Evolutionary conservation across 2,888 invertebrate genomes (phyloP).

Genomic region (Himalopsyche tibetana): DNA sequence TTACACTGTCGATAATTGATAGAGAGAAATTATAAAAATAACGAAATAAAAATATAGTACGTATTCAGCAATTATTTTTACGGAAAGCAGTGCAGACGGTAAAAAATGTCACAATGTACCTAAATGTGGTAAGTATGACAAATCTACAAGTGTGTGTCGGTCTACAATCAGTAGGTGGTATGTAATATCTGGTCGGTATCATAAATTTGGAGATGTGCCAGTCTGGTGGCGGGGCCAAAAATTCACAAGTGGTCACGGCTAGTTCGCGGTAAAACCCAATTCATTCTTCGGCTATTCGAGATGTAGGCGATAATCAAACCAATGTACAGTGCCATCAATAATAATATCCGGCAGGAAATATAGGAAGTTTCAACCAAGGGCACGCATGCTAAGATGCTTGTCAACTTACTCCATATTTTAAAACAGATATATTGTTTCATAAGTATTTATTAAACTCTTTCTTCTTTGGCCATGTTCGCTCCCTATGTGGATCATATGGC

Average conservation of each 20-base stretch:
- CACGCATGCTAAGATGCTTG: background rate
- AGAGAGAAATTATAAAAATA: too few species aligned
- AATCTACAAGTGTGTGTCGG: background rate
- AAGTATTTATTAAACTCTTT: too few species aligned
- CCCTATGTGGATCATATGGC: too few species aligned
- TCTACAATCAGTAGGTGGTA: background rate
- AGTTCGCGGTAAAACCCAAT: conserved; percentile 10
- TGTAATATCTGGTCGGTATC: background rate
- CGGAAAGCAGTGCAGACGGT: background rate
- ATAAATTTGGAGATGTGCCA: background rate
- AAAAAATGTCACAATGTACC: background rate
- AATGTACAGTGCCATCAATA: background rate
- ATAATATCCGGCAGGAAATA: conserved; percentile 26
- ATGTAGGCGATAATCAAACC: background rate
- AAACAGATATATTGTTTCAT: too few species aligned
- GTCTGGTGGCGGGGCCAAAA: conserved; percentile 2
- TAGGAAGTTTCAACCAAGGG: background rate
- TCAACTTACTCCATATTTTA: background rate
- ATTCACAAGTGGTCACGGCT: background rate
- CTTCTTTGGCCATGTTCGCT: too few species aligned
- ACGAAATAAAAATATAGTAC: too few species aligned
- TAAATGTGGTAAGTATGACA: background rate
- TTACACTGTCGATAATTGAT: too few species aligned
- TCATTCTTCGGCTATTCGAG: background rate
- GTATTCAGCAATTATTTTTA: background rate